phyloP scores from a whole-genome alignment of 2,797 vertebrate genomes.

The Acanthornis magna region DNA sequence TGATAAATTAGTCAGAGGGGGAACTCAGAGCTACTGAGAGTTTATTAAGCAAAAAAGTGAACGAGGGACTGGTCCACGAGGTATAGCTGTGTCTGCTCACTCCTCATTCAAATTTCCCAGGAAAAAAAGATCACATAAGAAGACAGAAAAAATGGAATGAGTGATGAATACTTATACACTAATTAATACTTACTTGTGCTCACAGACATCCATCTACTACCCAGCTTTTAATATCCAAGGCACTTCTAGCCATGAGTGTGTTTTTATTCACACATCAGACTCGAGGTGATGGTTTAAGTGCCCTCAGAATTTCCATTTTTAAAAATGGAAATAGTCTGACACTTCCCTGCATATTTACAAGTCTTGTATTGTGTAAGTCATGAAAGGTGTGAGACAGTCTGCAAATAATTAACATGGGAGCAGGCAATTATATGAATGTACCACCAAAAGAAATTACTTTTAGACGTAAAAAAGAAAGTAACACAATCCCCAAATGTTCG shows the following conservation, averaged over 20 bases:
- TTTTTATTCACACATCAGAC: background rate
- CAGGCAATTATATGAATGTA: background rate
- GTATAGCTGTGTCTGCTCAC: background rate
- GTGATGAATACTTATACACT: background rate
- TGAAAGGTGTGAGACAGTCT: background rate
- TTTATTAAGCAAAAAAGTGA: constrained; percentile 12
- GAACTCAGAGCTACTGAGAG: background rate
- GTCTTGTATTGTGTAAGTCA: background rate
- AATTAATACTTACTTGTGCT: background rate
- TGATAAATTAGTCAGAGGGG: constrained; percentile 1
- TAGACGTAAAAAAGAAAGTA: background rate
- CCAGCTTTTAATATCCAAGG: background rate
- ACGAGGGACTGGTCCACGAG: background rate
- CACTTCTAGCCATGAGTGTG: background rate
- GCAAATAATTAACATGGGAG: background rate
- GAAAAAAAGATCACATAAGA: background rate
- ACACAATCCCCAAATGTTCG: fast-evolving
- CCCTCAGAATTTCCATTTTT: background rate
- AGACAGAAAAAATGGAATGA: background rate
- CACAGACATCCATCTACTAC: background rate
- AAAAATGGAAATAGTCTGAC: background rate
- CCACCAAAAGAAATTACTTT: background rate
- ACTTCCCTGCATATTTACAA: background rate
- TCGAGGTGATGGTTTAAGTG: background rate
- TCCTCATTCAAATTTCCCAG: background rate